Evolutionary conservation across 2,113 vertebrate species (phyloP).

Genomic region (Nothobranchius kuhntae): DNA sequence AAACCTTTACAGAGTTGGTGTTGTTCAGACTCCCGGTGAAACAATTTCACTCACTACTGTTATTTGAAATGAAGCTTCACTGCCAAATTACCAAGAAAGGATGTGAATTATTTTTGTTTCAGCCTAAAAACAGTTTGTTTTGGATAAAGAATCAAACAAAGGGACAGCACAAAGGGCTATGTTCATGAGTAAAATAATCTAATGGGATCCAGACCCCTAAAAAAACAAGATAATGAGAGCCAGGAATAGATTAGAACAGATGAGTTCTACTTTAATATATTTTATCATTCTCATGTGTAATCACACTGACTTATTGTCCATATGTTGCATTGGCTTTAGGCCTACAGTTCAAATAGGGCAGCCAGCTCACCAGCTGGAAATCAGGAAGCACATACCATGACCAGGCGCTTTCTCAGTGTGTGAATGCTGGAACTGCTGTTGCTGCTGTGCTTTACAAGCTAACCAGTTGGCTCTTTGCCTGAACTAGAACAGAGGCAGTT

Average conservation of each 20-base stretch:
- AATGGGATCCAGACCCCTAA: background rate
- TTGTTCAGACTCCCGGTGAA: background rate
- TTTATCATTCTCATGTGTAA: constrained; percentile 1
- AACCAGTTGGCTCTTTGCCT: constrained; percentile 49
- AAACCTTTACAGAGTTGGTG: background rate
- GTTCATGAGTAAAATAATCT: background rate
- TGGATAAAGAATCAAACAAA: background rate
- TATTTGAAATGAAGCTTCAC: too few relatives aligned
- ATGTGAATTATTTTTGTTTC: background rate
- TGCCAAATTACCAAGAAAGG: background rate
- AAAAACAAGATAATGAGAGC: background rate
- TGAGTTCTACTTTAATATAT: background rate
- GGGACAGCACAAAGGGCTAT: background rate
- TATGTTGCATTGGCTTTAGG: constrained; percentile 32
- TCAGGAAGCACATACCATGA: constrained; percentile 29
- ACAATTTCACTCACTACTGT: too few relatives aligned
- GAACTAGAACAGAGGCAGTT: constrained; percentile 41
- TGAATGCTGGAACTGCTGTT: constrained; percentile 37
- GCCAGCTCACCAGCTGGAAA: constrained; percentile 46
- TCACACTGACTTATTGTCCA: background rate
- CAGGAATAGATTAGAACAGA: background rate
- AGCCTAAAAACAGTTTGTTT: background rate
- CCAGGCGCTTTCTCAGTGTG: constrained; percentile 30
- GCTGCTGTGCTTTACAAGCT: constrained; percentile 46
- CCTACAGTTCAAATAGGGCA: constrained; percentile 36